Base-by-base conservation (phyloP, 2,113 vertebrate genomes). In the Toxostoma redivivum region DNA sequence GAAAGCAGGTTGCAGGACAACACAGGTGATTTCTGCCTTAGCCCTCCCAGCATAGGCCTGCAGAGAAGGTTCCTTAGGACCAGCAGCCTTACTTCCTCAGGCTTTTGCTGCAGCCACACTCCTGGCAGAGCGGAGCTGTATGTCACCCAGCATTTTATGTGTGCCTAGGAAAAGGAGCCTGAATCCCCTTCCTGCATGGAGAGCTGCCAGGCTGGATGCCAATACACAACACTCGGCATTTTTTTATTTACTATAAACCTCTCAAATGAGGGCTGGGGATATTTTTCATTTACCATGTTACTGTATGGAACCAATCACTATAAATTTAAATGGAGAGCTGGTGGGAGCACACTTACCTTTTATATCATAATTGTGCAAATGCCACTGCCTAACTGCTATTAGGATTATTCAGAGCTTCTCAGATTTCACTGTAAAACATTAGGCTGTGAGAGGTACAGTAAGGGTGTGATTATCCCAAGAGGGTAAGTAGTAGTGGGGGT, bases 381-480 rank as follows among this genome's bases (percentile, higher is more conserved):
- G 80, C 86, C 0, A 12, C 79, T 90, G 90, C 95, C 3, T 71
- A 93, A 65, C 77, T 31, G 80, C 95, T 94, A 35, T 97, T 93
- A 96, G 90, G 86, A 83, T 95, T 94, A 94, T 96, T 97, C 92
- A 93, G 90, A 79, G 82, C 92, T 84, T 96, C 95, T 97, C 94
- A 48, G 80, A n/a, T 96, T 97, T 96, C 95, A 14, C 15, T 86
- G 86, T 94, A 95, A 95, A 96, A 90, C 90, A 83, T 93, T 57
- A 88, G 92, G 90, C 95, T 94, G 93, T 5, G 6, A 96, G 96
- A 96, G 92, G 95, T 93, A 69, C 92, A 50, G 65, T 83, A 92
- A 95, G 93, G 95, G 93, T 94, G 93, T 97, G 93, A 96, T 97
- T 96, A 97, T 93, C 74, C 95, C 79, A 84, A 90, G 72, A 83